Percentiles rank a stretch among this genome's conserved stretches.
phyloP scores from a whole-genome alignment of 2,888 invertebrate species.

The Thumatha senex region DNA sequence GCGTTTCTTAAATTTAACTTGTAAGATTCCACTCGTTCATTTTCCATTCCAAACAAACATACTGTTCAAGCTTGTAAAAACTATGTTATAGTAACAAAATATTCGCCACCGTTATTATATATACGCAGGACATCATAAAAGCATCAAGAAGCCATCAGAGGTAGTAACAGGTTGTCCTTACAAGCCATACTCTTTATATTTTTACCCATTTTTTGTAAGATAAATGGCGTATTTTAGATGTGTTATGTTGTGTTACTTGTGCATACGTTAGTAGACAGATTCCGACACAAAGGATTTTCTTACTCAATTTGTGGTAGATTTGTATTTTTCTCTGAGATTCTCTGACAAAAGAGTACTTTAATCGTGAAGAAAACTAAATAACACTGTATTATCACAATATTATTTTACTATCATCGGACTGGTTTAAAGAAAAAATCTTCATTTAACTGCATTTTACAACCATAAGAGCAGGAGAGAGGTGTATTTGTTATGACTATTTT shows the following conservation, averaged over 20 bases:
- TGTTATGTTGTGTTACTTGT: conserved; percentile 20
- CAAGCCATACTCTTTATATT: conserved; percentile 53
- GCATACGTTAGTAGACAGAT: conserved; percentile 14
- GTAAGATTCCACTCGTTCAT: too few species aligned
- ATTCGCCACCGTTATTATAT: conserved; percentile 58
- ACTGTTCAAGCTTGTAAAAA: background rate
- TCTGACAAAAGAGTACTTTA: too few species aligned
- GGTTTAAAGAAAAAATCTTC: too few species aligned
- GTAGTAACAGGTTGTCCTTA: conserved; percentile 65
- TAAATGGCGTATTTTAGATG: conserved; percentile 34
- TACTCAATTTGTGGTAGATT: background rate
- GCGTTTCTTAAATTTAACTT: too few species aligned
- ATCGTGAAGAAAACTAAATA: too few species aligned
- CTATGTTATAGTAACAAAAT: conserved; percentile 47
- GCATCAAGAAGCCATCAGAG: conserved; percentile 79
- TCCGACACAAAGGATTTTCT: conserved; percentile 1
- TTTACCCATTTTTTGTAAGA: conserved; percentile 46
- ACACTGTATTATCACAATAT: too few species aligned
- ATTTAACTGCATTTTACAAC: too few species aligned
- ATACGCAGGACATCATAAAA: conserved; percentile 75
- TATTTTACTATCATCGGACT: too few species aligned
- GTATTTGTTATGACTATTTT: too few species aligned
- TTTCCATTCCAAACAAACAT: too few species aligned
- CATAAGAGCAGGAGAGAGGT: too few species aligned
- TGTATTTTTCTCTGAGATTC: background rate